phyloP scores from a whole-genome alignment of 2,113 vertebrate species.

The Cheirogaleus medius region DNA sequence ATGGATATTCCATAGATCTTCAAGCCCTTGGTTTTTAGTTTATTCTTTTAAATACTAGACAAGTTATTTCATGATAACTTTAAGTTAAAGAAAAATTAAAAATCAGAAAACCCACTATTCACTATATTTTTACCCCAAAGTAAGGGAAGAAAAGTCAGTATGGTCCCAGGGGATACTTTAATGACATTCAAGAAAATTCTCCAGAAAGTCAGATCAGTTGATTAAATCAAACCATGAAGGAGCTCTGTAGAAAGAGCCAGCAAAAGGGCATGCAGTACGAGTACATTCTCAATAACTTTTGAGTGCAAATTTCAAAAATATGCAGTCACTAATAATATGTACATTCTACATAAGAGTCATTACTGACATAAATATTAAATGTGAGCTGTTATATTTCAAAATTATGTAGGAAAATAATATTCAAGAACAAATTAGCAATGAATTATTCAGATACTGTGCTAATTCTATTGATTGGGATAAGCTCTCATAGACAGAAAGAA shows the following conservation, averaged over 20 bases:
- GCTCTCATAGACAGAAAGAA: background rate
- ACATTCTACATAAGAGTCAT: background rate
- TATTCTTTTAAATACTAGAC: background rate
- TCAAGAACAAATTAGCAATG: conserved; percentile 2
- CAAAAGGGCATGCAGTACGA: background rate
- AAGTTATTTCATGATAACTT: conserved; percentile 24
- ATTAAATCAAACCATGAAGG: conserved; percentile 72
- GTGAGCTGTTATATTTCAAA: background rate
- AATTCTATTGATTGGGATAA: background rate
- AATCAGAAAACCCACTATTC: background rate
- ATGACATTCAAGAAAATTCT: conserved; percentile 83
- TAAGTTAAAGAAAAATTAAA: conserved; percentile 5
- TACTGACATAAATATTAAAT: background rate
- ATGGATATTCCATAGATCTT: background rate
- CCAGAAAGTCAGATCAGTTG: conserved; percentile 87
- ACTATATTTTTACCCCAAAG: background rate
- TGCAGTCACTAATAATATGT: background rate
- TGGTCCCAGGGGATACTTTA: conserved; percentile 78
- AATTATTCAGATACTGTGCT: background rate
- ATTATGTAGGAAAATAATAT: background rate
- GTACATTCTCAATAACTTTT: background rate
- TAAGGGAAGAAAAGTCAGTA: conserved; percentile 10
- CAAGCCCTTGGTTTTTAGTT: background rate
- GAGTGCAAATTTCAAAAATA: background rate
- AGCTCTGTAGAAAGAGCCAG: conserved; percentile 65